phyloP scores from a whole-genome alignment of 1,140 invertebrate species.

The Apis cerana region DNA sequence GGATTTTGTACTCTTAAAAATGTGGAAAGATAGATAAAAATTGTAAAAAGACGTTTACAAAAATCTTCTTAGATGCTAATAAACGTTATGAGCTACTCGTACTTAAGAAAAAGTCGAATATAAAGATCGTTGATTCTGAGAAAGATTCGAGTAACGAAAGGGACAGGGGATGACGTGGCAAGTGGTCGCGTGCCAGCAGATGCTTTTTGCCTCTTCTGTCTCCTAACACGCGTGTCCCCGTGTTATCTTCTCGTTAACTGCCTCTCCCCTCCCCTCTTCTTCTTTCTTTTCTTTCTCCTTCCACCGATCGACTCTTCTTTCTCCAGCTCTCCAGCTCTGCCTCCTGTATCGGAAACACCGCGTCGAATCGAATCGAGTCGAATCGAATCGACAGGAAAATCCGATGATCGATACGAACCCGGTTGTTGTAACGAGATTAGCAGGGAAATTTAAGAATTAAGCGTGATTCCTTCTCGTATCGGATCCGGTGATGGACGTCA shows the following conservation, averaged over 20 bases:
- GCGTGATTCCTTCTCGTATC: slow-evolving; percentile 48
- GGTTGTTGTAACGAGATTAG: slow-evolving; percentile 26
- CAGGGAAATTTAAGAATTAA: slow-evolving; percentile 58
- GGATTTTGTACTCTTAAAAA: too few relatives aligned
- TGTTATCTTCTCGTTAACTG: slow-evolving; percentile 56
- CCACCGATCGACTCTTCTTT: too few relatives aligned
- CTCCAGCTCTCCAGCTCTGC: too few relatives aligned
- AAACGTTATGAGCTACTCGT: neutral
- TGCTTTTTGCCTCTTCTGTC: slow-evolving; percentile 33
- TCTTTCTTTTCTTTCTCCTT: neutral
- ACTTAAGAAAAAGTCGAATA: neutral
- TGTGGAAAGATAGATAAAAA: too few relatives aligned
- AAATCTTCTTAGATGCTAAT: neutral
- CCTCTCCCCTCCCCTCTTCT: neutral
- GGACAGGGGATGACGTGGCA: neutral
- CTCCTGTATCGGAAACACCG: neutral
- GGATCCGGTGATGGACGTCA: slow-evolving; percentile 41
- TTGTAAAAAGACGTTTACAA: too few relatives aligned
- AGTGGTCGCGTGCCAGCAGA: slow-evolving; percentile 54
- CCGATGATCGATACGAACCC: slow-evolving; percentile 4
- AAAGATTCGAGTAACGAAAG: neutral
- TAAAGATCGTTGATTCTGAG: neutral
- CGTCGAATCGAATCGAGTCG: slow-evolving; percentile 23
- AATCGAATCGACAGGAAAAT: neutral
- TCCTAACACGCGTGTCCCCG: slow-evolving; percentile 41